Conservation (phyloP, 2,113 vertebrate species). For the Petaurus breviceps region DNA sequence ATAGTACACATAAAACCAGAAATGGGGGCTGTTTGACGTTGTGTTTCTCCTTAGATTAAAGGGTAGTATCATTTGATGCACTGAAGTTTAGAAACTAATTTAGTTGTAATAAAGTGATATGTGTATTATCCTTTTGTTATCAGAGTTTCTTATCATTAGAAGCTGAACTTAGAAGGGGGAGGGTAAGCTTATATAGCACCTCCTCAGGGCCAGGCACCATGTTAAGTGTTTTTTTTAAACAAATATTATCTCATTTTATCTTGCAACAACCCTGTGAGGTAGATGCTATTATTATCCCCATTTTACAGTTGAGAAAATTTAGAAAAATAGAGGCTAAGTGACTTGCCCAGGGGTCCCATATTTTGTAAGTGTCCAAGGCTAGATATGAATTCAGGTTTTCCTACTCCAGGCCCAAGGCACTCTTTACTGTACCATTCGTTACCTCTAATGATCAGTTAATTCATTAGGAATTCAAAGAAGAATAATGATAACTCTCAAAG, state of each 20-base stretch:
- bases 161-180: not conserved
- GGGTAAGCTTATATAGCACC: not conserved
- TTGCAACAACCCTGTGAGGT: not conserved
- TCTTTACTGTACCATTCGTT: not conserved
- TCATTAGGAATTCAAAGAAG: not conserved
- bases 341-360: not conserved
- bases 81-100: not conserved
- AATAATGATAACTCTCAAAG: not conserved
- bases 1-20: not conserved
- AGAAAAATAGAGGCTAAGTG: not conserved
- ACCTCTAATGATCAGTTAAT: not conserved
- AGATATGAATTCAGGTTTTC: not conserved
- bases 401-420: rapidly evolving
- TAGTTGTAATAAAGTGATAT: not conserved
- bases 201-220: not conserved
- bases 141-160: not conserved
- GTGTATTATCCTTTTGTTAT: not conserved
- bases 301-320: not conserved
- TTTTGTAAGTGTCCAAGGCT: not conserved
- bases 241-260: not conserved
- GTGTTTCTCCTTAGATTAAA: not conserved
- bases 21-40: not conserved
- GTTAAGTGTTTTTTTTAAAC: not conserved
- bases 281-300: not conserved
- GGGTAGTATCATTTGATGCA: not conserved